These are phyloP conservation scores for Proisotoma minuta DNA, from an alignment of 2,888 invertebrate species.

Conservation along the genomic window DNA sequence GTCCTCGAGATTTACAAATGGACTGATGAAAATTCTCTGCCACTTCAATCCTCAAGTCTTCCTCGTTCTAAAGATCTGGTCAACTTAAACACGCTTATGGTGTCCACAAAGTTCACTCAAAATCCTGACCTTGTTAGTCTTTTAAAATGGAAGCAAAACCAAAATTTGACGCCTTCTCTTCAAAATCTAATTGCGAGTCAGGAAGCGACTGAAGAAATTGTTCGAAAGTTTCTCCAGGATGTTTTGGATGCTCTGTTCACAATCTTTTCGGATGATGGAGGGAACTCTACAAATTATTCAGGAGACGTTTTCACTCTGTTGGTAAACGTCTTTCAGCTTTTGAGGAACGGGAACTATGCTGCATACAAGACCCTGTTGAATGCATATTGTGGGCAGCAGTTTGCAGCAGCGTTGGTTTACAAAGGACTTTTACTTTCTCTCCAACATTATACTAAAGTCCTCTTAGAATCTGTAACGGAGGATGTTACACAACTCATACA, in stretches of 20 bases:
- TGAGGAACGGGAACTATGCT: slow-evolving; percentile 86
- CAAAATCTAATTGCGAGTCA: slow-evolving; percentile 27
- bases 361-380: slow-evolving; percentile 92
- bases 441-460: slow-evolving; percentile 70
- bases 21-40: slow-evolving; percentile 61
- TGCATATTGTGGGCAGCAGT: slow-evolving; percentile 88
- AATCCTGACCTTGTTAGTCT: slow-evolving; percentile 84
- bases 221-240: slow-evolving; percentile 76
- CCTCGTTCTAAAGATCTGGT: slow-evolving; percentile 19
- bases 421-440: slow-evolving; percentile 84
- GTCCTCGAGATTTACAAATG: slow-evolving; percentile 90
- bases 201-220: slow-evolving; percentile 66
- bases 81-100: slow-evolving; percentile 69
- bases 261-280: slow-evolving; percentile 88
- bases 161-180: slow-evolving; percentile 55
- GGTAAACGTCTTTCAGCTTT: slow-evolving; percentile 72
- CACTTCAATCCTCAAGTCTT: slow-evolving; percentile 20
- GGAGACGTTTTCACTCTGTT: slow-evolving; percentile 87
- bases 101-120: slow-evolving; percentile 95
- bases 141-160: slow-evolving; percentile 79
- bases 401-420: slow-evolving; percentile 89
- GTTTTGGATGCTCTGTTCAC: slow-evolving; percentile 89
- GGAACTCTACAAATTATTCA: slow-evolving; percentile 80
- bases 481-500: slow-evolving; percentile 84
- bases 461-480: slow-evolving; percentile 80